Base-by-base conservation (phyloP, 2,113 vertebrate genomes). In the Cacatua alba region DNA sequence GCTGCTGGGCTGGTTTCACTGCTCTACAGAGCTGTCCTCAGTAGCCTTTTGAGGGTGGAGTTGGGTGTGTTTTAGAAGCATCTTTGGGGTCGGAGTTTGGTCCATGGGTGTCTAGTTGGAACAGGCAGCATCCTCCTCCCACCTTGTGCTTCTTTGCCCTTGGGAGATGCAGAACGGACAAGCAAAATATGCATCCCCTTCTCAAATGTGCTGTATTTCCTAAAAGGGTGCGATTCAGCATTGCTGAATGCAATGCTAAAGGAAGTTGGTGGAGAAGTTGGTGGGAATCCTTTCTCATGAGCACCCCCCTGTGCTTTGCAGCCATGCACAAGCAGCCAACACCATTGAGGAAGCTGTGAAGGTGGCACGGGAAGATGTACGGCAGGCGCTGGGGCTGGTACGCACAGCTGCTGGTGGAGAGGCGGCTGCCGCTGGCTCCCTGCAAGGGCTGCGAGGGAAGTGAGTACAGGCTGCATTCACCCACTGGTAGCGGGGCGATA, bases 241-340 rank as follows among this genome's bases (percentile, higher is more conserved):
- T 8, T 7, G 7, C 33, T 41, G 24, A 51, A 28, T 11, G 4
- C 41, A 76, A 6, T 1, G 1, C 5, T 3, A 8, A 17, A 21
- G 29, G n/a, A 44, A 44, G 18, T 0, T 7, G 46, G 31, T 41
- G 64, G 57, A 51, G 64, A 17, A 26, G 41, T 41, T 41, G 9
- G 17, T 21, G 49, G 31, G n/a, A 67, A 3, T 7, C 39, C 18
- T 79, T 83, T 65, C 25, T 79, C 82, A 82, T 3, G 12, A 69
- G 11, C 46, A 5, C 9, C 7, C 1, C 17, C 70, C 44, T 39
- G 43, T 88, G 60, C 75, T 15, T 95, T 86, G 63, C 96, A 99
- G 99, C 87, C 99, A 99, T 11, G 41, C 90, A 3, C 96, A 94
- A 6, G 96, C 97, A 0, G 98, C 99, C 13, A 94, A 48, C 26